These are phyloP conservation scores for Alcis repandata DNA, from an alignment of 2,888 invertebrate genomes.

Conservation along the genomic window DNA sequence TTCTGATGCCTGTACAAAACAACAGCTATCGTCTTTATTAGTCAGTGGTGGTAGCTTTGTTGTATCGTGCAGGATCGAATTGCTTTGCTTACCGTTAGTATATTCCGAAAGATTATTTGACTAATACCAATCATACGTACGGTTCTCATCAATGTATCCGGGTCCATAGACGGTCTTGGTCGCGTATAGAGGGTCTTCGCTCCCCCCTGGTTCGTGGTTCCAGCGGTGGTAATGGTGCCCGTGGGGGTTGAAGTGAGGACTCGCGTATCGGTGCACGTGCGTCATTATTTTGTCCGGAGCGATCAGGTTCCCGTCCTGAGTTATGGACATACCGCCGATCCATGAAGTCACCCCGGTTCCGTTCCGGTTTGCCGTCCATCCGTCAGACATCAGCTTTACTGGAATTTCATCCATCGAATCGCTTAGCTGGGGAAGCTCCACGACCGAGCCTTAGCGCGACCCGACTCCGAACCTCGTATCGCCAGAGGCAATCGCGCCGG, in stretches of 20 bases:
- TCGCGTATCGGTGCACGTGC: conserved; percentile 83
- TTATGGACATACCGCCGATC: conserved; percentile 86
- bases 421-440: conserved; percentile 79
- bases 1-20: conserved; percentile 17
- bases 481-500: conserved; percentile 76
- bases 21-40: conserved; percentile 19
- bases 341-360: conserved; percentile 78
- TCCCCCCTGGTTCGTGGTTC: conserved; percentile 84
- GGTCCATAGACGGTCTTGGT: conserved; percentile 87
- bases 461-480: conserved; percentile 67
- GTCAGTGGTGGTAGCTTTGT: conserved; percentile 16
- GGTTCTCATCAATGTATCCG: conserved; percentile 85
- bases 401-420: conserved; percentile 84
- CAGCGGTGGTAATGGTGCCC: conserved; percentile 83
- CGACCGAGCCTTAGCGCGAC: conserved; percentile 78
- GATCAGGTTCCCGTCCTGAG: conserved; percentile 83
- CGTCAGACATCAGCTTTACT: conserved; percentile 86
- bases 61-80: conserved; percentile 7
- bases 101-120: conserved; percentile 56
- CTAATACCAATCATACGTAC: conserved; percentile 77
- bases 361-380: conserved; percentile 78
- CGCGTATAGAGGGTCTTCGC: conserved; percentile 81
- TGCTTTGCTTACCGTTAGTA: conserved; percentile 30
- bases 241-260: conserved; percentile 84
- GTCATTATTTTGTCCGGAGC: conserved; percentile 83